A percentile compares a stretch with the other conserved stretches of the same genome.
These are phyloP conservation scores for Cheirogaleus major DNA, from an alignment of 2,797 vertebrate species.

Conservation along the genomic window DNA sequence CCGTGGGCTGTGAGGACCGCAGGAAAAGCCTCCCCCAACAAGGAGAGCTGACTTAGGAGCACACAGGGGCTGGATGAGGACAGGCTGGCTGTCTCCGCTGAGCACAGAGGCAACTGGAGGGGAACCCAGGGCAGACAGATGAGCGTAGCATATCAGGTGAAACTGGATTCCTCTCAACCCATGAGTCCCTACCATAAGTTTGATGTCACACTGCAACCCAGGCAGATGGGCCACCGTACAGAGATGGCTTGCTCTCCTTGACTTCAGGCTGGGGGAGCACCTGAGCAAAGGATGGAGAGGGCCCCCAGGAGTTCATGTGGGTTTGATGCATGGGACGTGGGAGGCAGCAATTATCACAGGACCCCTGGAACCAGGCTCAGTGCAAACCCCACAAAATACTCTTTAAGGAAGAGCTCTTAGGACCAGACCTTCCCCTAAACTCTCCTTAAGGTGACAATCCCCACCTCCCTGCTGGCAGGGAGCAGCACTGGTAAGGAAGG, in stretches of 20 bases:
- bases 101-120: background rate
- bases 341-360: too few species aligned
- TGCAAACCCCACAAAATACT: background rate
- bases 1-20: background rate
- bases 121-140: background rate
- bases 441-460: background rate
- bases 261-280: background rate
- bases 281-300: background rate
- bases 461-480: background rate
- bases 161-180: background rate
- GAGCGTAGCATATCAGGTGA: background rate
- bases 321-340: background rate
- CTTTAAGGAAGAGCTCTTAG: background rate
- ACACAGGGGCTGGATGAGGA: background rate
- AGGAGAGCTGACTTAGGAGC: background rate
- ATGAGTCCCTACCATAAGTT: background rate
- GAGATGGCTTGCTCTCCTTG: slow-evolving; percentile 10
- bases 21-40: background rate
- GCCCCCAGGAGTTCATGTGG: background rate
- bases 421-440: background rate
- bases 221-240: background rate
- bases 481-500: background rate
- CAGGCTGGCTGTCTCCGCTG: background rate
- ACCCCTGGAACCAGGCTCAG: background rate
- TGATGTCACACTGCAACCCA: background rate